Evolutionary conservation across 2,113 vertebrate species (phyloP), one percentile per base, ranked within the genome.

Genomic region (Menura novaehollandiae): DNA sequence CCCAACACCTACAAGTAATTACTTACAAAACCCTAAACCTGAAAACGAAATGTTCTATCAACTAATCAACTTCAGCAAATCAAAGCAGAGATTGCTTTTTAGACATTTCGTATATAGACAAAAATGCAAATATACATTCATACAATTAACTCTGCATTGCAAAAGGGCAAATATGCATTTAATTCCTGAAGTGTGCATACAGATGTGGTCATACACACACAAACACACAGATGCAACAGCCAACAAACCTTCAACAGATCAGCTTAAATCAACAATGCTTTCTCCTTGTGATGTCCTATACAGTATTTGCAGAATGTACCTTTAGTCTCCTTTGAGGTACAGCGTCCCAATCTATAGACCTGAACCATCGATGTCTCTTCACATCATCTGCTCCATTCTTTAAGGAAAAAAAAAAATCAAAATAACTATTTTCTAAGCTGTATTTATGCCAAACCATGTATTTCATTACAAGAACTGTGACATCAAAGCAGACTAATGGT

Each of bases 341-440:
- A 3, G 96, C 91, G 1, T 99, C 99, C 99, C 99, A 99, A 84
- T 99, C 99, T 76, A 99, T 87, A 2, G 98, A 95, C 43, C 99
- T 99, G 96, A 99, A 99, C 99, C 99, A 99, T 9, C 99, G 97
- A 72, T 99, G 99, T 27, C 98, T 98, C 82, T 99, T 99, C 62
- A 99, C 98, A 32, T 99, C 99, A 11, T 99, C 99, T 1, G 98
- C 99, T 72, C 99, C 99, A 15, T 99, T 99, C 99, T 99, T 96
- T 33, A 59, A 82, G 39, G 27, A 67, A 92, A 85, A 75, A 87
- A 39, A 49, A 67, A 89, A 64, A 62, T 19, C 9, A 88, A 67
- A 78, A 20, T 4, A 52, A 72, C 2, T 46, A 64, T 53, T 81
- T 39, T 69, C 5, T 53, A 80, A 83, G 8, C 11, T 71, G 7